Evolutionary conservation across 2,888 invertebrate species (phyloP), one percentile per base, ranked within the genome.

Genomic region (Trichopria drosophilae): DNA sequence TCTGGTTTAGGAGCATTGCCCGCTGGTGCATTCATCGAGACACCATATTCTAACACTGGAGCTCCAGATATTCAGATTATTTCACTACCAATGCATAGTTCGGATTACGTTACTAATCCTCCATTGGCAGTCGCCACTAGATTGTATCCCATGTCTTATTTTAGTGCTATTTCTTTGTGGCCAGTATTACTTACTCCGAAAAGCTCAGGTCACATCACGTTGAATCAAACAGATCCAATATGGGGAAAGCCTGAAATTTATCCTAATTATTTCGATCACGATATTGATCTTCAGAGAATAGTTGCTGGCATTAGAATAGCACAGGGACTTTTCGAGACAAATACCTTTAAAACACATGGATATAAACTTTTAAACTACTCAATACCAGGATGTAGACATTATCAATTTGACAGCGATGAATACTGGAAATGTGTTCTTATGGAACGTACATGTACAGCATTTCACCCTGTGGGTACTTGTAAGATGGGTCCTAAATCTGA

Each of bases 221-320:
- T 92, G 2, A 86, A 85, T 60, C 76, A 80, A 1, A 82, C 82
- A 0, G 83, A 92, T 76, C 91, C 91, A 0, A 66, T 83, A 44
- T 82, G 81, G 66, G 86, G 87, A 1, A 79, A 80, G 41, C 92
- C 92, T 0, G 72, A 86, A 47, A 86, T 93, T 58, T 85, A 85
- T 64, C 82, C 90, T 0, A 83, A 83, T 59, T 84, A 83, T 43
- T 85, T 85, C 46, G 80, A 80, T 0, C 80, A 81, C 15, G 77
- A 80, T 61, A 78, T 82, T 42, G 90, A 90, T 66, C 57, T 85
- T 6, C 76, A 81, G 42, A 76, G 79, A 10, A 77, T 87, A 58
- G 71, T 86, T 13, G 80, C 81, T 62, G 84, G 84, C 1, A 74
- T 84, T 19, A 80, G 80, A 58, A 83, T 81, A 54, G 81, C 79